phyloP scores from a whole-genome alignment of 2,888 invertebrate genomes.

The Apeira syringaria region DNA sequence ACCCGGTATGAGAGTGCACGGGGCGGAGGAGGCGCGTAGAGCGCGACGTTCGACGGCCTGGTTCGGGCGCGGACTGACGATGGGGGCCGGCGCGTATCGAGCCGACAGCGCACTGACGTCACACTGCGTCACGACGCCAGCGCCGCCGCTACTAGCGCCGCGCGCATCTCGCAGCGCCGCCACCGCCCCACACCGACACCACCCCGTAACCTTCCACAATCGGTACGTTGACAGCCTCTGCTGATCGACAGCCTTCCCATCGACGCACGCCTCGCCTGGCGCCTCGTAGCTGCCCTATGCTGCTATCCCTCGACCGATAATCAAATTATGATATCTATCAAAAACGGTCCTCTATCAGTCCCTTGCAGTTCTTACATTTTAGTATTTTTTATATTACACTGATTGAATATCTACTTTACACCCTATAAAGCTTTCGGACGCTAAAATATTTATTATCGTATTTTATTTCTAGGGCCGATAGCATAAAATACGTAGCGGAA shows the following conservation, averaged over 20 bases:
- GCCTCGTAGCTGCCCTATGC: constrained; percentile 11
- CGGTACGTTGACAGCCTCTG: constrained; percentile 67
- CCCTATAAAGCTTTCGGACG: constrained; percentile 30
- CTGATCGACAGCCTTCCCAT: constrained; percentile 56
- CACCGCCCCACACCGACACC: constrained; percentile 66
- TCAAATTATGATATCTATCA: constrained; percentile 12
- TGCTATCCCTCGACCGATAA: constrained; percentile 6
- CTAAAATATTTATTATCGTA: constrained; percentile 47
- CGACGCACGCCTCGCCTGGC: constrained; percentile 35
- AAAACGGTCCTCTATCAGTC: not conserved
- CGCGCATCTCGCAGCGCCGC: constrained; percentile 61
- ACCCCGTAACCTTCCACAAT: constrained; percentile 74
- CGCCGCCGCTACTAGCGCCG: constrained; percentile 70
- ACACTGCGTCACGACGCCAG: constrained; percentile 86
- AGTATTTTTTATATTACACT: constrained; percentile 22
- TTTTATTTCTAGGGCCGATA: constrained; percentile 43
- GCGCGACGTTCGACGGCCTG: constrained; percentile 78
- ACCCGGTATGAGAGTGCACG: constrained; percentile 79
- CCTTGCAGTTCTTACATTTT: constrained; percentile 18
- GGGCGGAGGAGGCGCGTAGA: constrained; percentile 70
- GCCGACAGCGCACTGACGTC: constrained; percentile 88
- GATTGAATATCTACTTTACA: constrained; percentile 27
- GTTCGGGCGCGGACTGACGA: constrained; percentile 83
- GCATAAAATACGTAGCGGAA: constrained; percentile 40
- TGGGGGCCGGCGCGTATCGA: constrained; percentile 85